Evolutionary conservation across 2,888 invertebrate genomes (phyloP).

Genomic region (Amblyjoppa fuscipennis): DNA sequence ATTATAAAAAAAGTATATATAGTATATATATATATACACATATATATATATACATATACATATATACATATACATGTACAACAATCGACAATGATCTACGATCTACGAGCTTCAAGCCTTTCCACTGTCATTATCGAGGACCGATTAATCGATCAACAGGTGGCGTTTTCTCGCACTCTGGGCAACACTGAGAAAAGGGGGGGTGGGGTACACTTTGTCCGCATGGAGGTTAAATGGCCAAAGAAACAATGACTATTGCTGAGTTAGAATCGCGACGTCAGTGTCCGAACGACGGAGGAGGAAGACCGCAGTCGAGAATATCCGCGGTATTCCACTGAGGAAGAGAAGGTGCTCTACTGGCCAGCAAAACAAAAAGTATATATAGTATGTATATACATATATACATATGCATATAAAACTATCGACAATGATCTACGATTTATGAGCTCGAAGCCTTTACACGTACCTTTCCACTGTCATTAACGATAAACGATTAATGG

Average conservation of each 20-base stretch:
- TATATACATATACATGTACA: too few species aligned
- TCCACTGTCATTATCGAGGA: conserved; percentile 73
- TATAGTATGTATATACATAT: background rate
- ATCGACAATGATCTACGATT: conserved; percentile 3
- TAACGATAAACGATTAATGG: conserved; percentile 69
- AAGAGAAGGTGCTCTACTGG: conserved; percentile 70
- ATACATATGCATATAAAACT: background rate
- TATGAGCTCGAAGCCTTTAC: background rate
- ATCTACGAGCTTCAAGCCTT: conserved; percentile 64
- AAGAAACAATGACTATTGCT: background rate
- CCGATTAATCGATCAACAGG: conserved; percentile 71
- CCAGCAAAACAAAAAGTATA: conserved; percentile 71
- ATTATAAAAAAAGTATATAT: too few species aligned
- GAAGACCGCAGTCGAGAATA: background rate
- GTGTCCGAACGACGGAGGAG: background rate
- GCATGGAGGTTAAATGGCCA: conserved; percentile 31
- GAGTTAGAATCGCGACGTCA: conserved; percentile 3
- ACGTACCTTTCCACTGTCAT: conserved; percentile 77
- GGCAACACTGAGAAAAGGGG: background rate
- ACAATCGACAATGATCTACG: background rate
- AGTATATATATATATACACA: too few species aligned
- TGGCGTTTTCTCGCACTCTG: conserved; percentile 38
- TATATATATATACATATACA: too few species aligned
- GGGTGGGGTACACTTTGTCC: conserved; percentile 11
- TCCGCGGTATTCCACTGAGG: background rate